Percentiles rank a stretch among this genome's conserved stretches.
Evolutionary conservation across 2,888 invertebrate genomes (phyloP).

Genomic region (Limenitis camilla): DNA sequence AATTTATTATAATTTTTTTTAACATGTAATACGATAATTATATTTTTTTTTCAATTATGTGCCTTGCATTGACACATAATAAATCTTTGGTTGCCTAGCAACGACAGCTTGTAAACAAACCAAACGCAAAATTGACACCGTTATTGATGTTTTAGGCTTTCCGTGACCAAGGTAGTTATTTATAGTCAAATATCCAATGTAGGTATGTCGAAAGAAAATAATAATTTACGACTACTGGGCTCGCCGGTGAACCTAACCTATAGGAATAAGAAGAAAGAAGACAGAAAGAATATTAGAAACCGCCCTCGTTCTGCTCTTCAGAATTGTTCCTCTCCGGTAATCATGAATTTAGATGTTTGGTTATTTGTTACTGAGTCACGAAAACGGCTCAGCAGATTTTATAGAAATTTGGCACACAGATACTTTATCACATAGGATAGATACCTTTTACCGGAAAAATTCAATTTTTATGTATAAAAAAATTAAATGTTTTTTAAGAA

Average conservation of each 20-base stretch:
- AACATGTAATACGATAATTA: too few species aligned
- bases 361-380: background rate
- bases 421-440: too few species aligned
- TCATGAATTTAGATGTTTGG: background rate
- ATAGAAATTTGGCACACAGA: too few species aligned
- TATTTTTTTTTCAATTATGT: background rate
- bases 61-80: background rate
- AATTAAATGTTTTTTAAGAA: too few species aligned
- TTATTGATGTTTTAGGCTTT: constrained; percentile 9
- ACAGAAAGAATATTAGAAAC: constrained; percentile 51
- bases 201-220: constrained; percentile 66
- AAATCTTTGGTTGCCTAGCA: constrained; percentile 39
- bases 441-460: too few species aligned
- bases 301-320: constrained; percentile 62
- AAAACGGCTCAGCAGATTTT: too few species aligned
- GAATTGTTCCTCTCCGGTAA: constrained; percentile 57
- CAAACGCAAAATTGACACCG: constrained; percentile 23
- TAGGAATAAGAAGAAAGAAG: constrained; percentile 60
- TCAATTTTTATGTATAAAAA: too few species aligned
- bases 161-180: background rate
- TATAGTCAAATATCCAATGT: constrained; percentile 2
- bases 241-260: constrained; percentile 65
- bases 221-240: constrained; percentile 58
- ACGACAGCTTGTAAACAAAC: constrained; percentile 39
- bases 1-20: too few species aligned